Percentiles rank a stretch among this genome's conserved stretches.
phyloP scores from a whole-genome alignment of 2,797 vertebrate species.

The Pseudomugil tenellus region DNA sequence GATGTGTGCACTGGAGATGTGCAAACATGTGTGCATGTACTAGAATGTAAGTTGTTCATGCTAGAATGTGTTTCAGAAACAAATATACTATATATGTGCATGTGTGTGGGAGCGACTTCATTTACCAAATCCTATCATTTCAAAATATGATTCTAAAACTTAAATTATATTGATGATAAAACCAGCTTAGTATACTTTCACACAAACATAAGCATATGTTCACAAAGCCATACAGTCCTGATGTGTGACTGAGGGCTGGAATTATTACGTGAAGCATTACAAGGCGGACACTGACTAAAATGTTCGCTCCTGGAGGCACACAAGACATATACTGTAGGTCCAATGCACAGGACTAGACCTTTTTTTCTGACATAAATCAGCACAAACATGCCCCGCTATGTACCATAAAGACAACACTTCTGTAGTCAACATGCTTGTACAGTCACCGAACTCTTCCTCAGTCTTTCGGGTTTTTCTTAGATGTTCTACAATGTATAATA shows the following conservation, averaged over 20 bases:
- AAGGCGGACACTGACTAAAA: conserved; percentile 67
- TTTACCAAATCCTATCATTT: conserved; percentile 60
- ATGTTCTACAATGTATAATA: conserved; percentile 23
- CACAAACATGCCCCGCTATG: conserved; percentile 35
- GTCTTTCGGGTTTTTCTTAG: conserved; percentile 15
- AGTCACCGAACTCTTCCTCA: background rate
- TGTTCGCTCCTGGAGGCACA: conserved; percentile 70
- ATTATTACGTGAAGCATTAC: conserved; percentile 69
- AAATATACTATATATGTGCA: background rate
- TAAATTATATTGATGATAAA: no score
- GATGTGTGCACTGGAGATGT: conserved; percentile 10
- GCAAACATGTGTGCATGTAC: conserved; percentile 20
- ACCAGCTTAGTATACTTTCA: conserved; percentile 43
- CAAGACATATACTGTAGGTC: conserved; percentile 67
- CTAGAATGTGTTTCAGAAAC: background rate
- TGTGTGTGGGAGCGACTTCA: conserved; percentile 12
- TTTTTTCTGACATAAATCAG: conserved; percentile 22
- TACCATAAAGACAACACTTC: conserved; percentile 19
- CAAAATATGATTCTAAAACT: no score
- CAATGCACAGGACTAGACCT: conserved; percentile 47
- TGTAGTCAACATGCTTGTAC: conserved; percentile 41
- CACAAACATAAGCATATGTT: conserved; percentile 29
- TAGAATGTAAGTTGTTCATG: conserved; percentile 12
- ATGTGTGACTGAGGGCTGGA: conserved; percentile 58
- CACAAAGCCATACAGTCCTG: conserved; percentile 36